These are phyloP conservation scores for Lepidurus apus DNA, from an alignment of 1,140 invertebrate genomes.

Conservation along the genomic window DNA sequence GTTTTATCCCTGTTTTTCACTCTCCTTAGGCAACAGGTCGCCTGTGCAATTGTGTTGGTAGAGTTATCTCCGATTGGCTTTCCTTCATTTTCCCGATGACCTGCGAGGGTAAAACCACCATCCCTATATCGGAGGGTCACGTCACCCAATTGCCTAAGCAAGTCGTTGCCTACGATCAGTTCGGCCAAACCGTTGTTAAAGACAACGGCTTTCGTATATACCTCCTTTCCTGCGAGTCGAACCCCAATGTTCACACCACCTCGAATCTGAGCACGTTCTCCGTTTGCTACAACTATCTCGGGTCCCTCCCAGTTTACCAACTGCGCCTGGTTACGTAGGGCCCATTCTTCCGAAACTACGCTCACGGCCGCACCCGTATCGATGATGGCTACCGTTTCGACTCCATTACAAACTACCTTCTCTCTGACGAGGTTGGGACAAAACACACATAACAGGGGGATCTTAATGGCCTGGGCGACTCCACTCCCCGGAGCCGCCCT, in stretches of 20 bases:
- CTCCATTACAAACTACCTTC: background rate
- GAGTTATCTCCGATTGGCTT: constrained; percentile 42
- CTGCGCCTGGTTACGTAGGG: background rate
- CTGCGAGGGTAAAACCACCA: constrained; percentile 43
- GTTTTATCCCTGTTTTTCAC: too few relatives aligned
- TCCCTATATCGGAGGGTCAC: background rate
- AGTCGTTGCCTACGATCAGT: background rate
- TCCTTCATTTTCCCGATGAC: constrained; percentile 45
- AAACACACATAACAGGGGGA: background rate
- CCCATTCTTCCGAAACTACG: background rate
- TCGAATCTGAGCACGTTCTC: background rate
- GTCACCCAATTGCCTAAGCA: background rate
- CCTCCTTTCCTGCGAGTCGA: background rate
- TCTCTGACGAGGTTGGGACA: background rate
- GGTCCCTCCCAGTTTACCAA: background rate
- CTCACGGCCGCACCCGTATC: background rate
- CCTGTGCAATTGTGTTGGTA: too few relatives aligned
- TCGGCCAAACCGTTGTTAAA: background rate
- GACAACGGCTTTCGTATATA: background rate
- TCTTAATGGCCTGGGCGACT: background rate
- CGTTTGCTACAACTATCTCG: background rate
- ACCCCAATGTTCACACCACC: background rate
- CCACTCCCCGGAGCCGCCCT: background rate
- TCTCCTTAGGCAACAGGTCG: too few relatives aligned
- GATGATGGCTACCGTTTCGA: background rate